These are phyloP conservation scores for Theristicus caerulescens DNA, from an alignment of 2,113 vertebrate species.

Conservation along the genomic window DNA sequence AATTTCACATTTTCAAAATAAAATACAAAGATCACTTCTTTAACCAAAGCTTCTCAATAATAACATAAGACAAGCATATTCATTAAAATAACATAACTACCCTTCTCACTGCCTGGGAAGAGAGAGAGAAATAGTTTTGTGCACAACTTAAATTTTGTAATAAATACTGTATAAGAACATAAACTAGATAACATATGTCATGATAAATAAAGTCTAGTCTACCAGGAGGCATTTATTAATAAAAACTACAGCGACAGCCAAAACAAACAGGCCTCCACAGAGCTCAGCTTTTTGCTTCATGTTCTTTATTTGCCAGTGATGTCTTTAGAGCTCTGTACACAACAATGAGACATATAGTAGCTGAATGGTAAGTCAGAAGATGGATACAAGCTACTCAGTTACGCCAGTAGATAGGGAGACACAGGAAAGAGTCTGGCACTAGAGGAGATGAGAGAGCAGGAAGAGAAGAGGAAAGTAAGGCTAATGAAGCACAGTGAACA, in stretches of 20 bases:
- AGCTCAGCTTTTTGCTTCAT: conserved; percentile 5
- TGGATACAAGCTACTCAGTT: not conserved
- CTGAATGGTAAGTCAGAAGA: not conserved
- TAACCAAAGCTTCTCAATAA: not conserved
- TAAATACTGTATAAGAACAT: conserved; percentile 35
- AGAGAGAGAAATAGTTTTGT: not conserved
- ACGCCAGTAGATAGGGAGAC: not conserved
- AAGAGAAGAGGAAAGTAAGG: not conserved
- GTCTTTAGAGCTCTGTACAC: not conserved
- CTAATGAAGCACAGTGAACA: not conserved
- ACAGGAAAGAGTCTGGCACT: not conserved
- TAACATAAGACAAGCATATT: not conserved
- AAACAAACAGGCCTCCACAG: conserved; percentile 45
- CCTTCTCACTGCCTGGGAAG: conserved; percentile 29
- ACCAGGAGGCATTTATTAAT: conserved; percentile 60
- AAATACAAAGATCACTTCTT: not conserved
- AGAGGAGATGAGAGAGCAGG: not conserved
- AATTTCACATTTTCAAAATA: not conserved
- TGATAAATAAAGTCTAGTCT: conserved; percentile 53
- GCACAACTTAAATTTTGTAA: conserved; percentile 19
- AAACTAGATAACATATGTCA: conserved; percentile 58
- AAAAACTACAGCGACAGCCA: conserved; percentile 13
- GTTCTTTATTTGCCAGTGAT: not conserved
- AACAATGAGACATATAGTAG: not conserved
- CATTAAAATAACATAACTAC: conserved; percentile 13